Evolutionary conservation across 1,140 invertebrate species (phyloP).

Genomic region (Lutraria rhynchaena): DNA sequence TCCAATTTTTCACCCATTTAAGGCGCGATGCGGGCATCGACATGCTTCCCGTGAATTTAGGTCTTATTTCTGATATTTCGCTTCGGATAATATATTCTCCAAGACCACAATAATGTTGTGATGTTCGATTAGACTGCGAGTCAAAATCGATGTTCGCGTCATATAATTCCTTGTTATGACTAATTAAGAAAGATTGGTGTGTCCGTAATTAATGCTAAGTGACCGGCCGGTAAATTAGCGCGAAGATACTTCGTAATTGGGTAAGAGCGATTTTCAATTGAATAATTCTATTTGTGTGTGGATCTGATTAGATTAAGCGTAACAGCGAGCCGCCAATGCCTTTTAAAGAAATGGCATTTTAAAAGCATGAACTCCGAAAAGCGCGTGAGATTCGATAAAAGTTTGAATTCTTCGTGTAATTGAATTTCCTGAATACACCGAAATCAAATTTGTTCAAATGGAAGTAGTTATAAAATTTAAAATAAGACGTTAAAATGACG

Average conservation of each 20-base stretch:
- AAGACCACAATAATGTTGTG: neutral
- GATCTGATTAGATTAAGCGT: slow-evolving; percentile 49
- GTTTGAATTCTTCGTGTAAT: slow-evolving; percentile 45
- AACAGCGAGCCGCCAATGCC: slow-evolving; percentile 37
- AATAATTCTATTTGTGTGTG: slow-evolving; percentile 59
- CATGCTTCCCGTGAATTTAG: no score
- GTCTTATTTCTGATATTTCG: no score
- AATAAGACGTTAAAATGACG: slow-evolving; percentile 35
- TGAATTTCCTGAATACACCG: slow-evolving; percentile 41
- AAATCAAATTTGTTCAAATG: slow-evolving; percentile 51
- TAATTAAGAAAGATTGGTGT: slow-evolving; percentile 41
- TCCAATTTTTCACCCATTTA: no score
- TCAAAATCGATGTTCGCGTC: slow-evolving; percentile 44
- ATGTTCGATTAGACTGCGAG: neutral
- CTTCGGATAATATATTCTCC: neutral
- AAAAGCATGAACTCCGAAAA: slow-evolving; percentile 61
- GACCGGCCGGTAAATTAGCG: slow-evolving; percentile 25
- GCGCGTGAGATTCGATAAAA: slow-evolving; percentile 59
- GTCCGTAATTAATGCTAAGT: slow-evolving; percentile 47
- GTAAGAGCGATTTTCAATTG: slow-evolving; percentile 49
- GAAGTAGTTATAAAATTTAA: slow-evolving; percentile 46
- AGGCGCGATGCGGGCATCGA: no score
- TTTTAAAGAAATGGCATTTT: slow-evolving; percentile 62
- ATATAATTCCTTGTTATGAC: slow-evolving; percentile 52
- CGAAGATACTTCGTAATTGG: slow-evolving; percentile 43